These are phyloP conservation scores for Archivesica marissinica DNA, from an alignment of 1,140 invertebrate genomes.

Conservation along the genomic window DNA sequence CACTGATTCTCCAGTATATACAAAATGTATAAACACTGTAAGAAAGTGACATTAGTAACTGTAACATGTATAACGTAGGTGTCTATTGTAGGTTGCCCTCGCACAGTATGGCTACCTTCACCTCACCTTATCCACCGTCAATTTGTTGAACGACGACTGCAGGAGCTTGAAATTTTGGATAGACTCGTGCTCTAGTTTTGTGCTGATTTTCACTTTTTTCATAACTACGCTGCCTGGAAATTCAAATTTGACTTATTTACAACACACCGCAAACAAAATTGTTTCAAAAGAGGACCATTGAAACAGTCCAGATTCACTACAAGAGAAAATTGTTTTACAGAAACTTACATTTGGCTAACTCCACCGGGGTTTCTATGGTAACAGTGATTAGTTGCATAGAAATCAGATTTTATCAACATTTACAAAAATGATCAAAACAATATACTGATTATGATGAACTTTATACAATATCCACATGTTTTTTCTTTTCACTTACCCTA, in stretches of 20 bases:
- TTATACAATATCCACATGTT: too few relatives aligned
- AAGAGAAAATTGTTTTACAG: too few relatives aligned
- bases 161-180: conserved; percentile 99
- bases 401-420: too few relatives aligned
- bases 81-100: background rate
- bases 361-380: too few relatives aligned
- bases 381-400: too few relatives aligned
- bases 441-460: too few relatives aligned
- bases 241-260: conserved; percentile 30
- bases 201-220: conserved; percentile 99
- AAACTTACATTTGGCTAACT: too few relatives aligned
- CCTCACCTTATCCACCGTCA: conserved; percentile 98
- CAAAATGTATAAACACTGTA: too few relatives aligned
- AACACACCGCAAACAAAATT: background rate
- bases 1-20: background rate
- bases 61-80: background rate
- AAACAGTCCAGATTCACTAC: background rate
- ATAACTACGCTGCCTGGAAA: conserved; percentile 84
- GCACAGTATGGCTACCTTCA: background rate
- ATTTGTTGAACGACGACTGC: conserved; percentile 98
- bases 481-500: too few relatives aligned
- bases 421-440: too few relatives aligned
- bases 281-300: background rate
- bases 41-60: conserved; percentile 29
- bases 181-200: conserved; percentile 99